These are phyloP conservation scores for Aptenodytes patagonicus DNA, from an alignment of 2,113 vertebrate species.

Conservation along the genomic window DNA sequence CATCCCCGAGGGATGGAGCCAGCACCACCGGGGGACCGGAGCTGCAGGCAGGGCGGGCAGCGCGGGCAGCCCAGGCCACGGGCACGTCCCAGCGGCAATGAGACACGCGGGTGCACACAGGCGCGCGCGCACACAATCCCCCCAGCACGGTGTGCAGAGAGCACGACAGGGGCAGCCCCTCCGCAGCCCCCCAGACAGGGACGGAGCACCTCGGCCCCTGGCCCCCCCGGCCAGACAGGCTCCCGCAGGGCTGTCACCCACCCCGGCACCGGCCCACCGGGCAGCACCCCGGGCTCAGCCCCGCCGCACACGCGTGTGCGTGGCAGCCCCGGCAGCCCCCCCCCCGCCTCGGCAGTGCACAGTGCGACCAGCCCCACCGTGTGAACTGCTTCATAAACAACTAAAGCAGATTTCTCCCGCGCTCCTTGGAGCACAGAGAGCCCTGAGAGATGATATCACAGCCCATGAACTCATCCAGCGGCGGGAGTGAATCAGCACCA, in stretches of 20 bases:
- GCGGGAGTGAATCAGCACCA: rapidly evolving
- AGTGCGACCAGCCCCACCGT: rapidly evolving
- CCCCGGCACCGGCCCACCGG: no score
- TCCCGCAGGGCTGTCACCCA: no score
- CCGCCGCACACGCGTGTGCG: no score
- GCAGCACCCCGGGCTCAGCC: no score
- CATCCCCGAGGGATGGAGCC: not conserved
- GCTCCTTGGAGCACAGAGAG: not conserved
- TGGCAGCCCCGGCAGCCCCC: no score
- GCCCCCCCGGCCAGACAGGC: no score
- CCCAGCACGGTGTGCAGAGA: rapidly evolving
- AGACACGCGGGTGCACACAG: not conserved
- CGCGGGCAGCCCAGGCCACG: not conserved
- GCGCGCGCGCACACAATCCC: not conserved
- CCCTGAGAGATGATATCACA: not conserved
- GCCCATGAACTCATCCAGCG: not conserved
- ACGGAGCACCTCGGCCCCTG: no score
- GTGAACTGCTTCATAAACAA: not conserved
- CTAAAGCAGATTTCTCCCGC: not conserved
- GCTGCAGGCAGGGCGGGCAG: not conserved
- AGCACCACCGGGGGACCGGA: not conserved
- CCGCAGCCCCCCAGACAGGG: not conserved
- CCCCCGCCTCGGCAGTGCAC: not conserved
- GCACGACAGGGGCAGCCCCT: not conserved
- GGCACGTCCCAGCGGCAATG: not conserved